Evolutionary conservation across 2,113 vertebrate genomes (phyloP), one percentile per base, ranked within the genome.

Genomic region (Protomyctophum bolini): DNA sequence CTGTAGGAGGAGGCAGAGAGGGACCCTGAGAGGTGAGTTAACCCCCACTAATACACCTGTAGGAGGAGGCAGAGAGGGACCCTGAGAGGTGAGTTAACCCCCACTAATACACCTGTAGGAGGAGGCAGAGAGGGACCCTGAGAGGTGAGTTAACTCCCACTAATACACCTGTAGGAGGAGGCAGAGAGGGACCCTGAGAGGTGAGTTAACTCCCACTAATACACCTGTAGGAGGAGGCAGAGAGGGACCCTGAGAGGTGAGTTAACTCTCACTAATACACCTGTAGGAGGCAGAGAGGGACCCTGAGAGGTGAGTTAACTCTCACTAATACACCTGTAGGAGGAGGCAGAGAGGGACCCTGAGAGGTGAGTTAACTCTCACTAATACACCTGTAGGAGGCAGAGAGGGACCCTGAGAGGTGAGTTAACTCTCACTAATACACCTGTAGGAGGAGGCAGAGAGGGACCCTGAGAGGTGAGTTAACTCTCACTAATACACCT

Each of bases 401-500:
- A 51, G 6, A 49, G 11, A 55, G 41, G 50, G 48, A 21, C 21
- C 21, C 21, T 21, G 21, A 21, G 21, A 21, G n/a, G n/a, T n/a
- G n/a, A n/a, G n/a, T n/a, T n/a, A 93, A 94, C 84, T 99, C 96
- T 96, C 97, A 98, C 78, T 95, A 98, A 80, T 95, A 97, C 69
- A 99, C 95, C 98, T 99, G 81, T 58, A 14, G 3, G 67, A 61
- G 7, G 54, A 58, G 4, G 15, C 33, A 51, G 6, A 49, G 11
- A 55, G 41, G 50, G 48, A 21, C 21, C 21, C 21, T 21, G 21
- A 21, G 21, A 21, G n/a, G n/a, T n/a, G n/a, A n/a, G n/a, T n/a
- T n/a, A 93, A 94, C 84, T 99, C 96, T 96, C 97, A 98, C 78
- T 95, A 98, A 80, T 95, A 97, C 69, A 99, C 95, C 98, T 99